Evolutionary conservation across 2,797 vertebrate genomes (phyloP).

Genomic region (Lindbergichthys nudifrons): DNA sequence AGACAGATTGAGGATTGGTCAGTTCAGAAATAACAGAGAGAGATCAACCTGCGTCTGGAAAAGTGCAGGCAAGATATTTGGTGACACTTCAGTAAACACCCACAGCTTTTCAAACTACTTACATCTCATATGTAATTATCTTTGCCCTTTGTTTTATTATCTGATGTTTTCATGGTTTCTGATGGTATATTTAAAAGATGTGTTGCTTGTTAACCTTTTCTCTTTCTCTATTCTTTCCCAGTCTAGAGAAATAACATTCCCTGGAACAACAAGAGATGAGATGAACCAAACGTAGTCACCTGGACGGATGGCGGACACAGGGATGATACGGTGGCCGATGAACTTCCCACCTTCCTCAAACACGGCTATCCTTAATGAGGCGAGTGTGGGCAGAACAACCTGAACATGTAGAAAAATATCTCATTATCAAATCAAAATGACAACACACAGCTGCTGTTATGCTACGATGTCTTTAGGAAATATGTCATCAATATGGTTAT

Average conservation of each 20-base stretch:
- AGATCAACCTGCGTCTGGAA: background rate
- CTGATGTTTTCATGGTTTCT: background rate
- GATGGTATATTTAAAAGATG: background rate
- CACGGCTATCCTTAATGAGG: constrained; percentile 93
- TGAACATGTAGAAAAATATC: constrained; percentile 50
- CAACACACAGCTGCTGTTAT: background rate
- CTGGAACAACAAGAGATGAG: too few species aligned
- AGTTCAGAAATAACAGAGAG: background rate
- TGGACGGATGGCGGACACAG: constrained; percentile 96
- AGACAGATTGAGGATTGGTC: background rate
- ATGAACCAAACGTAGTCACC: constrained; percentile 68
- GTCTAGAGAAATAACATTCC: background rate
- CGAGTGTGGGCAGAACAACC: constrained; percentile 95
- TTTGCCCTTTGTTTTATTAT: background rate
- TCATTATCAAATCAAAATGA: background rate
- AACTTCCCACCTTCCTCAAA: constrained; percentile 99
- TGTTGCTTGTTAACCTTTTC: background rate
- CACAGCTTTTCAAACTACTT: background rate
- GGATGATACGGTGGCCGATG: constrained; percentile 96
- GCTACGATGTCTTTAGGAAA: background rate
- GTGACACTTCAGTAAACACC: background rate
- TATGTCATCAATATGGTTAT: too few species aligned
- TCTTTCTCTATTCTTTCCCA: background rate
- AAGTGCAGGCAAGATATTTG: background rate
- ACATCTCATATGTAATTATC: background rate